phyloP scores from a whole-genome alignment of 2,888 invertebrate genomes.

The Ellobium chinense region DNA sequence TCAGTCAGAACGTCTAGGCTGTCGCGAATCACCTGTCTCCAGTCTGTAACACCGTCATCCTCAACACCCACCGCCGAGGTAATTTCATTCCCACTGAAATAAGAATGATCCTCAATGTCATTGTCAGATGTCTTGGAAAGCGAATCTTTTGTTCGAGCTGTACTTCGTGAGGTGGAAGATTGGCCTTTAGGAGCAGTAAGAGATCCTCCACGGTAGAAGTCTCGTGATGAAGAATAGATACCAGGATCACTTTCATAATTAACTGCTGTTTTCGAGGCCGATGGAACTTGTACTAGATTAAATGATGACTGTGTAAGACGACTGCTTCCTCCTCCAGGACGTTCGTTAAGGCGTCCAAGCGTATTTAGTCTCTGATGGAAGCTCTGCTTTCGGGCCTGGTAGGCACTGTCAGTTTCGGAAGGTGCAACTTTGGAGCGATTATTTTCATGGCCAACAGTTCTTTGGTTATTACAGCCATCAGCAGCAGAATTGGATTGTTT shows the following conservation, averaged over 20 bases:
- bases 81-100: background rate
- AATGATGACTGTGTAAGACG: background rate
- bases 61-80: slow-evolving; percentile 55
- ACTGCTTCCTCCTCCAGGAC: background rate
- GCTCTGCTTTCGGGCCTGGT: background rate
- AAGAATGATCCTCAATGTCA: background rate
- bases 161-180: background rate
- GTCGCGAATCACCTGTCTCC: slow-evolving; percentile 55
- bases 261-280: background rate
- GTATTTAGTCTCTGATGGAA: background rate
- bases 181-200: background rate
- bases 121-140: background rate
- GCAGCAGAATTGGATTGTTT: background rate
- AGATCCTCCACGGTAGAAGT: background rate
- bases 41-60: slow-evolving; percentile 51
- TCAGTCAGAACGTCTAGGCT: slow-evolving; percentile 64
- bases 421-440: background rate
- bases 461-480: background rate
- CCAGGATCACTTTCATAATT: slow-evolving; percentile 53
- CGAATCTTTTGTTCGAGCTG: background rate
- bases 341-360: background rate
- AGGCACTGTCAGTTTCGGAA: background rate
- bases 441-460: no score
- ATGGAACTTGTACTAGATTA: background rate
- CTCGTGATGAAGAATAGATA: background rate